Percentiles rank a stretch among this genome's conserved stretches.
phyloP scores from a whole-genome alignment of 2,797 vertebrate species.

The Alca torda region DNA sequence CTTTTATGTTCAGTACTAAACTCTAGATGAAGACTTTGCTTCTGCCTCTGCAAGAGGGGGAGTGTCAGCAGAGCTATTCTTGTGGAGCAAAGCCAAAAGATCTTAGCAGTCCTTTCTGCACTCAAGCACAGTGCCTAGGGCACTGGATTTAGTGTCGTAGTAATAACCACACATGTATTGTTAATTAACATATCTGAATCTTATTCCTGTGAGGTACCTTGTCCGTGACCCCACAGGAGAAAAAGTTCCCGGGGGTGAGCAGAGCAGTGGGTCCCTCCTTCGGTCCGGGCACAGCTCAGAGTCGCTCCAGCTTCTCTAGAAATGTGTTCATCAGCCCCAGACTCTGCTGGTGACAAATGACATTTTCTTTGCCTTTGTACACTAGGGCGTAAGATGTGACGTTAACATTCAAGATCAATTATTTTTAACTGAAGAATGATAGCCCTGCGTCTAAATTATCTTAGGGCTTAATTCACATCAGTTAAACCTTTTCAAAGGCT shows the following conservation, averaged over 20 bases:
- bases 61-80: not conserved
- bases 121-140: not conserved
- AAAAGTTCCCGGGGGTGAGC: not conserved
- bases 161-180: not conserved
- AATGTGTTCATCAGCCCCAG: not conserved
- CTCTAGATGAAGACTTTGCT: not conserved
- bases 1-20: not conserved
- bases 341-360: conserved; percentile 33
- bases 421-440: conserved; percentile 62
- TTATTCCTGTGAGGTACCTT: not conserved
- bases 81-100: not conserved
- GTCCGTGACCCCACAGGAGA: not conserved
- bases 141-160: not conserved
- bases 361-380: conserved; percentile 41
- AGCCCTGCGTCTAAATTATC: conserved; percentile 41
- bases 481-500: conserved; percentile 67
- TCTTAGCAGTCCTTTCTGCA: not conserved
- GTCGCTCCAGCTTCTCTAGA: not conserved
- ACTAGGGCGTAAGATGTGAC: not conserved
- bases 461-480: conserved; percentile 58
- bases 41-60: not conserved
- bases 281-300: not conserved
- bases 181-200: not conserved
- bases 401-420: conserved; percentile 54
- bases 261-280: not conserved